These are phyloP conservation scores for Trachythela sp. DNA, from an alignment of 64 coral and sea anemone genomes.

Conservation along the genomic window DNA sequence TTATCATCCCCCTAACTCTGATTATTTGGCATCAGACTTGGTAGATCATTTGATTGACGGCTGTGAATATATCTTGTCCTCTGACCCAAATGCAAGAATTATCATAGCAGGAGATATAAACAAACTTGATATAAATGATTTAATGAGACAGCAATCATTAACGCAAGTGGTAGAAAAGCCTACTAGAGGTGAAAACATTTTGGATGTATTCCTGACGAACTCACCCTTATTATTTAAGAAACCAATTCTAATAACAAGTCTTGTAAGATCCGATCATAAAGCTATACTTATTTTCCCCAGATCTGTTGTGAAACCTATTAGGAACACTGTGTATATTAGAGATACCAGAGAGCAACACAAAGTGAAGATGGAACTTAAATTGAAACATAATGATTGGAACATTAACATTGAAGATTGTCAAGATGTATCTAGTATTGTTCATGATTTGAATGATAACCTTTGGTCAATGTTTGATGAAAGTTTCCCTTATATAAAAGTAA, in stretches of 20 bases:
- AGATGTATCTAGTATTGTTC: conserved; percentile 10
- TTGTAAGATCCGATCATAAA: conserved; percentile 26
- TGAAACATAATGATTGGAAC: neutral
- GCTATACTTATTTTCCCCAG: neutral
- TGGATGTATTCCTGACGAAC: conserved; percentile 29
- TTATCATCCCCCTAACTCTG: conserved; percentile 26
- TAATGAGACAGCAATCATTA: neutral
- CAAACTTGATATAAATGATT: conserved; percentile 8
- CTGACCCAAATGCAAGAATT: too few species aligned
- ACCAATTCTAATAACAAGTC: conserved; percentile 1
- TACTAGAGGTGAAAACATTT: conserved; percentile 26
- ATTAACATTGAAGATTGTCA: neutral
- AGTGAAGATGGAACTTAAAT: conserved; percentile 24
- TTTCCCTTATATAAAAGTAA: neutral
- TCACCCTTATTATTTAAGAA: neutral
- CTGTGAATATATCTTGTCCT: conserved; percentile 7
- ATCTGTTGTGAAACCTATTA: neutral
- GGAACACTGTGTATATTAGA: neutral
- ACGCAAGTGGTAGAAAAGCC: conserved; percentile 5
- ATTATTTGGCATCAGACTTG: conserved; percentile 13
- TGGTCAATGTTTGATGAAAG: neutral
- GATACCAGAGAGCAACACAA: conserved; percentile 5
- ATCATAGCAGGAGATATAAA: too few species aligned
- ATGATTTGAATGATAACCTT: neutral
- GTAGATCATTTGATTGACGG: neutral